phyloP scores from a whole-genome alignment of 2,888 invertebrate species.

The Stenoptilia bipunctidactyla region DNA sequence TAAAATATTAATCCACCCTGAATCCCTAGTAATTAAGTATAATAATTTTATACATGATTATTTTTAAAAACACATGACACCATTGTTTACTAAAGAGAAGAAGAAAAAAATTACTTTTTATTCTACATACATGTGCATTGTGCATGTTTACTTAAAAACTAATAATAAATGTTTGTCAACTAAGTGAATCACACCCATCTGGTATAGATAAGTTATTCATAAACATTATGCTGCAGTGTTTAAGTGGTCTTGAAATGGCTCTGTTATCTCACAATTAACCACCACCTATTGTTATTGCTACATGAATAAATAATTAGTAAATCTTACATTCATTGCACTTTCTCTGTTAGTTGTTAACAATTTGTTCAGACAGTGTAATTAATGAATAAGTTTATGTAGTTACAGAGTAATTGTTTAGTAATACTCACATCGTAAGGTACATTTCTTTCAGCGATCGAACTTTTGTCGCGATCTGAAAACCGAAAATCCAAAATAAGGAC shows the following conservation, averaged over 20 bases:
- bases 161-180: no score
- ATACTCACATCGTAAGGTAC: constrained; percentile 74
- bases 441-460: constrained; percentile 72
- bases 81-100: no score
- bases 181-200: not conserved
- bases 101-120: no score
- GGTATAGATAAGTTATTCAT: not conserved
- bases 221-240: not conserved
- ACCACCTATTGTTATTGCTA: constrained; percentile 1
- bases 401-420: not conserved
- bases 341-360: no score
- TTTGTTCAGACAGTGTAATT: not conserved
- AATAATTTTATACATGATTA: no score
- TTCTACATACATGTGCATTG: no score
- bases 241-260: not conserved
- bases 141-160: no score
- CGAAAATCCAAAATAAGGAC: constrained; percentile 36
- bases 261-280: constrained; percentile 3
- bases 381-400: not conserved
- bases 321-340: not conserved
- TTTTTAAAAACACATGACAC: no score
- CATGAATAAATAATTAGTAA: not conserved
- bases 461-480: constrained; percentile 72
- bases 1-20: no score
- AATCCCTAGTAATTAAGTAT: no score